phyloP scores from a whole-genome alignment of 2,888 invertebrate species.

The Lacanobia oleracea region DNA sequence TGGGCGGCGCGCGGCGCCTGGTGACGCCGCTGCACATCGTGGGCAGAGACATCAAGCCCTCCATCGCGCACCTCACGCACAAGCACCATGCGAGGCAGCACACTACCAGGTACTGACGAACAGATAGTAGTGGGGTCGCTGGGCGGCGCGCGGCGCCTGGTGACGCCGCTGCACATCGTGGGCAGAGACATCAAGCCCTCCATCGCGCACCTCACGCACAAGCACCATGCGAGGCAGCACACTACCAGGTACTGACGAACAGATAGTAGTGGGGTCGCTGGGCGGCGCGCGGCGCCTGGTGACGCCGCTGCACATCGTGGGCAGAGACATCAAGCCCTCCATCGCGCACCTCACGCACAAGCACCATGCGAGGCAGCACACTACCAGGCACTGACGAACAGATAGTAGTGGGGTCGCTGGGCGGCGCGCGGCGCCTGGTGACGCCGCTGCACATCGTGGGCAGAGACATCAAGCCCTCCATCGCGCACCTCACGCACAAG shows the following conservation, averaged over 20 bases:
- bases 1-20: too few species aligned
- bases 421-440: constrained; percentile 74
- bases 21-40: too few species aligned
- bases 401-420: constrained; percentile 86
- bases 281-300: constrained; percentile 76
- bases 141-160: too few species aligned
- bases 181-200: constrained; percentile 80
- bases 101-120: too few species aligned
- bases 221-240: constrained; percentile 73
- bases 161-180: constrained; percentile 81
- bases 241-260: constrained; percentile 61
- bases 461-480: constrained; percentile 78
- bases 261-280: constrained; percentile 50
- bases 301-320: constrained; percentile 82
- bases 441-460: constrained; percentile 83
- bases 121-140: too few species aligned
- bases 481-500: constrained; percentile 75
- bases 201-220: constrained; percentile 75
- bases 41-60: too few species aligned
- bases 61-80: too few species aligned
- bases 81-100: too few species aligned
- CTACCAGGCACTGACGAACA: constrained; percentile 83
- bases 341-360: constrained; percentile 75
- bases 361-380: constrained; percentile 73
- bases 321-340: constrained; percentile 80